phyloP scores from a whole-genome alignment of 1,140 invertebrate species.

The Anastrepha obliqua region DNA sequence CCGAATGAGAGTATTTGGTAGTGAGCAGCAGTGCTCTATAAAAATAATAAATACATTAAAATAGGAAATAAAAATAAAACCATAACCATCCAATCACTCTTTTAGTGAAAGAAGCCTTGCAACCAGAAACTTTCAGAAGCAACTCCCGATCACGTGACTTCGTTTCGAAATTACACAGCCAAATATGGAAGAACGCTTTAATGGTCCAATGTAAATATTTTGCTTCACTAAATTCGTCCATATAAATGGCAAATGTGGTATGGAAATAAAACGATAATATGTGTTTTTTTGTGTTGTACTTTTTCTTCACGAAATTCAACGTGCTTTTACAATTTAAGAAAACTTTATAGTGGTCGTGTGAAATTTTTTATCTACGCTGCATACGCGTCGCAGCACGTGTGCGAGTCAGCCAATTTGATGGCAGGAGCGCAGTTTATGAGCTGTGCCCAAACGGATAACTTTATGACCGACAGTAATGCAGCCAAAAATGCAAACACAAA shows the following conservation, averaged over 20 bases:
- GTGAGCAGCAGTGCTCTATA: too few species aligned
- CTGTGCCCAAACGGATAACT: slow-evolving; percentile 25
- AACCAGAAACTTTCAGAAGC: too few species aligned
- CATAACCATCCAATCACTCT: too few species aligned
- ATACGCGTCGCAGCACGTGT: background rate
- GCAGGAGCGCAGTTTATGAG: slow-evolving; percentile 24
- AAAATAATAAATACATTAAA: too few species aligned
- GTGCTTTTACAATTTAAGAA: slow-evolving; percentile 8
- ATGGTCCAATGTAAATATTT: slow-evolving; percentile 1
- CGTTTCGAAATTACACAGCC: background rate
- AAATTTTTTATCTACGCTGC: background rate
- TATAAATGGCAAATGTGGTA: background rate
- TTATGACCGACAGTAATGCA: slow-evolving; percentile 28
- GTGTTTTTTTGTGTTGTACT: background rate
- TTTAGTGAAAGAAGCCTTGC: too few species aligned
- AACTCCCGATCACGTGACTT: slow-evolving; percentile 27
- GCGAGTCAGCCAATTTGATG: slow-evolving; percentile 27
- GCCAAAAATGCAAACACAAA: background rate
- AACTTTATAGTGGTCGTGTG: background rate
- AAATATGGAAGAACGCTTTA: slow-evolving; percentile 1
- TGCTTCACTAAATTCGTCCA: slow-evolving; percentile 6
- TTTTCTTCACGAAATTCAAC: background rate
- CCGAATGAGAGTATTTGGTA: too few species aligned
- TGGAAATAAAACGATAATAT: background rate
- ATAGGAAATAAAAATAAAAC: too few species aligned